phyloP scores from a whole-genome alignment of 2,888 invertebrate genomes.

The Steinernema scapterisci region DNA sequence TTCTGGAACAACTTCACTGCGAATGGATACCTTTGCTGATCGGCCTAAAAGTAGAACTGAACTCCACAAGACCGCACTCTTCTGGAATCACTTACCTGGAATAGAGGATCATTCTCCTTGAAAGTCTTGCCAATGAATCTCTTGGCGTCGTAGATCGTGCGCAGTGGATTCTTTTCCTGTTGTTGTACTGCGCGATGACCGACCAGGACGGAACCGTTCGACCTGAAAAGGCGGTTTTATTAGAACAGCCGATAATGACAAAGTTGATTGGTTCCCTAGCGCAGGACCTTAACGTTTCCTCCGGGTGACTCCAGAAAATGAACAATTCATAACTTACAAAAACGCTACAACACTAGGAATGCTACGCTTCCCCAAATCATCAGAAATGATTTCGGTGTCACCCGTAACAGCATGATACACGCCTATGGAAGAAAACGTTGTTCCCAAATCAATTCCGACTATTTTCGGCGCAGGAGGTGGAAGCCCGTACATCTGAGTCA shows the following conservation, averaged over 20 bases:
- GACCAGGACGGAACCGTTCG: conserved; percentile 68
- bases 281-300: too few species aligned
- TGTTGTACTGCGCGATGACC: conserved; percentile 71
- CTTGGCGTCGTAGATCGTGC: conserved; percentile 72
- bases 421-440: conserved; percentile 70
- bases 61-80: too few species aligned
- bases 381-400: conserved; percentile 67
- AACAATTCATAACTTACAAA: conserved; percentile 55
- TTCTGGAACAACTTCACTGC: conserved; percentile 53
- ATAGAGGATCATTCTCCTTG: conserved; percentile 61
- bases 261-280: too few species aligned
- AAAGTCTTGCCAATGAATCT: conserved; percentile 71
- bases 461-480: conserved; percentile 72
- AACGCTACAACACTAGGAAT: conserved; percentile 72
- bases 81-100: conserved; percentile 46
- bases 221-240: too few species aligned
- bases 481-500: conserved; percentile 69
- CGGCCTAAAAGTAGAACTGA: conserved; percentile 48
- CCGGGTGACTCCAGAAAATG: too few species aligned
- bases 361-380: conserved; percentile 69
- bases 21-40: conserved; percentile 65
- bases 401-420: conserved; percentile 71
- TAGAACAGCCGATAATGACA: too few species aligned
- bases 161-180: conserved; percentile 69
- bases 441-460: conserved; percentile 71